A percentile compares a stretch with the other conserved stretches of the same genome.
Evolutionary conservation across 2,888 invertebrate species (phyloP).

Genomic region (Ophioninae sp.): DNA sequence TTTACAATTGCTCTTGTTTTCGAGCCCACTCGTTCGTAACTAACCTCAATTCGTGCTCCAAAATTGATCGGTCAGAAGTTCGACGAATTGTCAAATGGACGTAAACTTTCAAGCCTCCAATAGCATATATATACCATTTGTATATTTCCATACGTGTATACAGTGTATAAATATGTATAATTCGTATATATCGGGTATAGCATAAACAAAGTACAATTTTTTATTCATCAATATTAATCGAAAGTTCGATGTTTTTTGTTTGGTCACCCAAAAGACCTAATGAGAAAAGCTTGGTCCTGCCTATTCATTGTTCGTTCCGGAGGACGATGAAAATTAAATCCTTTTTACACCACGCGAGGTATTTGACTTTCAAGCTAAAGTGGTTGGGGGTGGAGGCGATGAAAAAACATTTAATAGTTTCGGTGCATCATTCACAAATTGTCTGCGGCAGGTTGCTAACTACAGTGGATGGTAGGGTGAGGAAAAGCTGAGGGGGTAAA

Average conservation of each 20-base stretch:
- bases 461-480: background rate
- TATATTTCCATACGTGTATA: background rate
- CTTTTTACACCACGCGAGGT: slow-evolving; percentile 7
- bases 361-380: slow-evolving; percentile 35
- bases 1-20: no score
- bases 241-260: slow-evolving; percentile 23
- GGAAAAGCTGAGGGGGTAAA: background rate
- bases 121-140: background rate
- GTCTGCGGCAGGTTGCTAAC: slow-evolving; percentile 38
- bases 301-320: slow-evolving; percentile 6
- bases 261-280: background rate
- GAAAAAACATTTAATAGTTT: slow-evolving; percentile 47
- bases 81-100: no score
- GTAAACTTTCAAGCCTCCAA: background rate
- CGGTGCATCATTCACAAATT: slow-evolving; percentile 42
- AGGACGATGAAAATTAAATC: slow-evolving; percentile 3
- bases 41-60: no score
- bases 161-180: no score
- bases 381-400: background rate
- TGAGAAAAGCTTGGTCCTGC: slow-evolving; percentile 35
- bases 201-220: slow-evolving; percentile 38
- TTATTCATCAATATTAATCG: slow-evolving; percentile 22
- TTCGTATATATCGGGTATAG: background rate
- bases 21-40: no score
- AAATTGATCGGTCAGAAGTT: no score